Base-by-base conservation (phyloP, 2,113 vertebrate genomes). In the Connochaetes taurinus region DNA sequence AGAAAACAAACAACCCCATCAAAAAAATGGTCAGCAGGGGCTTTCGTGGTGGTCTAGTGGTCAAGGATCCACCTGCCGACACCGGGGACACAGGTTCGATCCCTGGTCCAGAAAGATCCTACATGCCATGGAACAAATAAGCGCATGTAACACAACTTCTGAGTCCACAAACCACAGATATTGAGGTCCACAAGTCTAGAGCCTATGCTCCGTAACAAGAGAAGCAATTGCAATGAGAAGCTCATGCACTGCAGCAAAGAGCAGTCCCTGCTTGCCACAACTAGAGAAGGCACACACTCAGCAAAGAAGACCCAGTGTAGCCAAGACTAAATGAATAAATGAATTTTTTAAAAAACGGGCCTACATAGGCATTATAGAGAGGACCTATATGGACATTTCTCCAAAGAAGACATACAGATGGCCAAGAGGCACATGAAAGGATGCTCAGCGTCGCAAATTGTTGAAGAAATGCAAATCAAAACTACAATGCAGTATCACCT, bases 181-280 rank as follows among this genome's bases (percentile, higher is more conserved):
- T 36, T 40, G 0, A 74, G 40, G 67, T 13, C 67, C 67, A 74
- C 67, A 74, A 6, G 36, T 23, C 10, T 40, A 40, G 36, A 74
- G 67, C 36, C 36, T 25, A 21, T 40, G 67, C 67, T 74, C 67
- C 1, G 1, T 6, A 36, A 40, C 21, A 40, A 40, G 67, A 74
- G 67, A 74, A 74, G 67, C 19, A 21, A 13, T 0, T 40, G 67
- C n/a, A 13, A 40, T 74, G 67, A 74, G 67, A 74, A 40, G 36
- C 19, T 40, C 64, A 36, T 2, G 64, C 17, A 36, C 8, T 0
- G 64, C 16, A 21, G 4, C 8, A 0, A n/a, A n/a, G 8, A 36
- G 64, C 9, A 67, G 36, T 13, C 67, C 36, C 36, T 40, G 36
- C 36, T 25, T 74, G n/a, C 67, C 67, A 40, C 21, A 40, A 23